Conservation (phyloP, 2,888 invertebrate genomes). For the Hyppa rectilinea region DNA sequence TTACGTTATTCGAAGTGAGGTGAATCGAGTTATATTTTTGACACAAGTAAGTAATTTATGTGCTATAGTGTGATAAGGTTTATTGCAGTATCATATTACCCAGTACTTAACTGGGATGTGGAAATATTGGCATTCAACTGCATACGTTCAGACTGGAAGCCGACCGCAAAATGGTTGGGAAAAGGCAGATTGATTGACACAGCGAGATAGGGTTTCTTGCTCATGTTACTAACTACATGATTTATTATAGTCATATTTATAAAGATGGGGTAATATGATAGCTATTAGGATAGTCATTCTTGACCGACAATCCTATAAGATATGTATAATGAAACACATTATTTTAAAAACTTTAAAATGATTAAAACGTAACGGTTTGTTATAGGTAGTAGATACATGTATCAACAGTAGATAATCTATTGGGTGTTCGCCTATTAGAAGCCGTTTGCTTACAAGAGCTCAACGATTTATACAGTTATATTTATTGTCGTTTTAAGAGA, state of each 20-base stretch:
- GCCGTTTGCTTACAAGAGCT: too few species aligned
- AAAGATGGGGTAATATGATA: background rate
- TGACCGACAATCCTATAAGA: too few species aligned
- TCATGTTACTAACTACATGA: background rate
- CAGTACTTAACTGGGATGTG: background rate
- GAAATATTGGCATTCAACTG: background rate
- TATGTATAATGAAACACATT: background rate
- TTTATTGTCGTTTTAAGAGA: too few species aligned
- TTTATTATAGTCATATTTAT: too few species aligned
- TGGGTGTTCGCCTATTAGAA: too few species aligned
- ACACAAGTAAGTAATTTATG: conserved; percentile 7
- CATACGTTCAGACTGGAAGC: background rate
- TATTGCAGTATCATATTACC: background rate
- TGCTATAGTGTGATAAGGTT: background rate
- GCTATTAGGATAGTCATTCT: too few species aligned
- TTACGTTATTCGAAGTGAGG: background rate
- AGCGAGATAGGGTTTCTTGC: background rate
- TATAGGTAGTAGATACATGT: background rate
- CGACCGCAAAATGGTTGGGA: background rate
- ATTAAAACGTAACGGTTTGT: background rate
- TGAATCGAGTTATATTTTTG: conserved; percentile 10
- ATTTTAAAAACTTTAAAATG: background rate
- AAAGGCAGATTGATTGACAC: background rate
- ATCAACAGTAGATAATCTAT: too few species aligned
- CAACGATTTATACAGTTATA: too few species aligned